These are phyloP conservation scores for Puffinus mauretanicus DNA, from an alignment of 2,113 vertebrate species.

Conservation along the genomic window DNA sequence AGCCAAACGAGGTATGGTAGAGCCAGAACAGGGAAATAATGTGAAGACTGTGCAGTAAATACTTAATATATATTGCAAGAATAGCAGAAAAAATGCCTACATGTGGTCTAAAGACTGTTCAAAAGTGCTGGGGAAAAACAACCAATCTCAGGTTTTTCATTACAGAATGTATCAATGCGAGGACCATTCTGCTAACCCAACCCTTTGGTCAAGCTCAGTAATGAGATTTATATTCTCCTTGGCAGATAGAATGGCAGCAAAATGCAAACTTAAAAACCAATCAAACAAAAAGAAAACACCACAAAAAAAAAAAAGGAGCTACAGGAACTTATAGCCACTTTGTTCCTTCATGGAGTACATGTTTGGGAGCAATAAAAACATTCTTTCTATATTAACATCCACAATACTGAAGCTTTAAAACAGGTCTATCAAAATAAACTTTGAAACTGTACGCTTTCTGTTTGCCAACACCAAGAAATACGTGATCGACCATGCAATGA, in stretches of 20 bases:
- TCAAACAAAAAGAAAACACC: neutral
- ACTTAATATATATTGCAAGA: fast-evolving
- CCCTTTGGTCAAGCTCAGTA: neutral
- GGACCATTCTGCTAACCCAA: neutral
- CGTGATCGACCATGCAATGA: neutral
- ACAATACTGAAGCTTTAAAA: neutral
- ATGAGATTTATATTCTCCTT: neutral
- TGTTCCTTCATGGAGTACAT: neutral
- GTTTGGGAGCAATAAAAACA: neutral
- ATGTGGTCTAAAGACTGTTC: neutral
- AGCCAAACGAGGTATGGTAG: neutral
- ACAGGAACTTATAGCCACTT: neutral
- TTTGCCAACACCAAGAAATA: neutral
- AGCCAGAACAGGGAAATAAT: neutral
- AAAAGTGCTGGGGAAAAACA: neutral
- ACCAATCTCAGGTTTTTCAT: neutral
- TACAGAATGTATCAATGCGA: neutral
- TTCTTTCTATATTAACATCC: neutral
- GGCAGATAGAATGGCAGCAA: neutral
- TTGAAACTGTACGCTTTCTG: neutral
- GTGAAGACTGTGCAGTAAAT: neutral
- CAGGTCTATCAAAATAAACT: neutral
- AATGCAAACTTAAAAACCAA: neutral
- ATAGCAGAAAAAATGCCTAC: neutral
- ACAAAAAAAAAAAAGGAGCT: neutral